Percentiles rank a stretch among this genome's conserved stretches.
Evolutionary conservation across 2,888 invertebrate genomes (phyloP).

Genomic region (Drosophila emarginata): DNA sequence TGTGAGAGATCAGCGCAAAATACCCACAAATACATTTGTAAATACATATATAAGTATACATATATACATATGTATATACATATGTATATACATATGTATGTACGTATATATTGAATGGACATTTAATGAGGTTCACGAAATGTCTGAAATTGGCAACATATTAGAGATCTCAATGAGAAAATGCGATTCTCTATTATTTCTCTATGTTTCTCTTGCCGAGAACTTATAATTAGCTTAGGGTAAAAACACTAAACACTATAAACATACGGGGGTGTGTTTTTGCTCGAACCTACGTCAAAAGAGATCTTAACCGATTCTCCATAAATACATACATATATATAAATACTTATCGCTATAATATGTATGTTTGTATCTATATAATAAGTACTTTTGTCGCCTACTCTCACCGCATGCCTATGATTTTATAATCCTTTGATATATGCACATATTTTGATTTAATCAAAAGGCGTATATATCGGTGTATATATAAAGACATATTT

Average conservation of each 20-base stretch:
- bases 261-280: constrained; percentile 39
- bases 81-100: too few relatives aligned
- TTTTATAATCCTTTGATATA: constrained; percentile 47
- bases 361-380: background rate
- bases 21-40: background rate
- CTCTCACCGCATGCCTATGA: constrained; percentile 27
- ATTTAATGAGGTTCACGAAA: constrained; percentile 10
- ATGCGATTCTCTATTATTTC: background rate
- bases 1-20: constrained; percentile 32
- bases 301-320: background rate
- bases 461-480: constrained; percentile 25
- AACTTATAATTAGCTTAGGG: constrained; percentile 49
- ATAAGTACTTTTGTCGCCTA: constrained; percentile 29
- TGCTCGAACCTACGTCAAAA: constrained; percentile 39
- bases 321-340: background rate
- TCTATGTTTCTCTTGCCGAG: constrained; percentile 6
- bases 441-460: constrained; percentile 41
- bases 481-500: constrained; percentile 7
- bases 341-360: background rate
- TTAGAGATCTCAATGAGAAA: constrained; percentile 1
- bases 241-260: background rate
- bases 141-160: constrained; percentile 19
- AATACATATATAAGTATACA: background rate
- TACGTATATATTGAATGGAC: constrained; percentile 6
- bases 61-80: too few relatives aligned